Percentiles rank a stretch among this genome's conserved stretches.
These are phyloP conservation scores for Chelon labrosus DNA, from an alignment of 2,797 vertebrate genomes.

Conservation along the genomic window DNA sequence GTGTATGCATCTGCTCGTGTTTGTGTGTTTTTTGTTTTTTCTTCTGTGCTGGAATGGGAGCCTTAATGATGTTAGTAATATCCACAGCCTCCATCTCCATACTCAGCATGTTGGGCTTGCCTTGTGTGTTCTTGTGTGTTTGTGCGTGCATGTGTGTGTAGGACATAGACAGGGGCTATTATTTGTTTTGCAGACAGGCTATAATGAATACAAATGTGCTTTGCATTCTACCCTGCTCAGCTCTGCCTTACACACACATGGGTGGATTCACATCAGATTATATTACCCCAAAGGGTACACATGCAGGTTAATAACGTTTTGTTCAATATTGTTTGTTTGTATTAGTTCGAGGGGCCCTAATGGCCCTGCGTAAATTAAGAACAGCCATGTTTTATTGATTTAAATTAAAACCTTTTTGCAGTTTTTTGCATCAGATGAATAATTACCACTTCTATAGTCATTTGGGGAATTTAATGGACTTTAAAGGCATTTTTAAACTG, in stretches of 20 bases:
- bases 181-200: slow-evolving; percentile 66
- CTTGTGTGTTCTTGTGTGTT: slow-evolving; percentile 22
- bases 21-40: slow-evolving; percentile 1
- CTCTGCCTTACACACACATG: slow-evolving; percentile 12
- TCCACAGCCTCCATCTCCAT: slow-evolving; percentile 60
- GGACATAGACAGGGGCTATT: slow-evolving; percentile 32
- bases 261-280: slow-evolving; percentile 30
- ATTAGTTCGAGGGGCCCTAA: slow-evolving; percentile 8
- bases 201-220: slow-evolving; percentile 78
- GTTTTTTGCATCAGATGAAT: too few species aligned
- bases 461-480: too few species aligned
- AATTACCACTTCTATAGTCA: too few species aligned
- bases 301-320: slow-evolving; percentile 36
- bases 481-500: neutral
- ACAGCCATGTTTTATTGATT: slow-evolving; percentile 22
- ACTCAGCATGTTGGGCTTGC: slow-evolving; percentile 38
- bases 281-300: slow-evolving; percentile 24
- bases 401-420: neutral
- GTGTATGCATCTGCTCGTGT: neutral
- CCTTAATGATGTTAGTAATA: slow-evolving; percentile 68
- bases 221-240: slow-evolving; percentile 54
- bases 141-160: slow-evolving; percentile 15
- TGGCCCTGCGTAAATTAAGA: slow-evolving; percentile 26
- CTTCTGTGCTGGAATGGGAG: slow-evolving; percentile 11
- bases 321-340: slow-evolving; percentile 20